Evolutionary conservation across 2,113 vertebrate genomes (phyloP).

Genomic region (Panthera uncia): DNA sequence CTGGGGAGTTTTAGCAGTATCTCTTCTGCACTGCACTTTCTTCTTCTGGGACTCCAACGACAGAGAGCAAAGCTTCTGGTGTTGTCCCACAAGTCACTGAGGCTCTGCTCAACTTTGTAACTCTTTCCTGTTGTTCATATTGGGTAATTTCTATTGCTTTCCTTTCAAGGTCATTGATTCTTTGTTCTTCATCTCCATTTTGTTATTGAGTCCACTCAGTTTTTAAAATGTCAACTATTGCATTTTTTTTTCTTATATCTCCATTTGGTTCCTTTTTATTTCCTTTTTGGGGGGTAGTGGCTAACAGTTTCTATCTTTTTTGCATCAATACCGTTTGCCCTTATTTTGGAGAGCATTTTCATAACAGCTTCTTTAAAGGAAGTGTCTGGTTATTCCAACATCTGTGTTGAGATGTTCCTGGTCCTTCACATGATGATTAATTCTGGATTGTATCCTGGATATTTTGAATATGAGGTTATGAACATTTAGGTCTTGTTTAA

Average conservation of each 20-base stretch:
- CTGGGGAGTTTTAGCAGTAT: neutral
- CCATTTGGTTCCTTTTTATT: neutral
- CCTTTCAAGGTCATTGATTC: neutral
- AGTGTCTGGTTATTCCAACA: neutral
- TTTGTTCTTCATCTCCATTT: neutral
- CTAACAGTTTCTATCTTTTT: neutral
- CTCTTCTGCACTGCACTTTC: neutral
- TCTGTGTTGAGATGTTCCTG: constrained; percentile 18
- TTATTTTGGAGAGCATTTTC: neutral
- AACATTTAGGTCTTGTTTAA: constrained; percentile 35
- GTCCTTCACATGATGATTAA: constrained; percentile 46
- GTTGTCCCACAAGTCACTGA: neutral
- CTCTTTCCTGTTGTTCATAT: neutral
- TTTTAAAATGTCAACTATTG: neutral
- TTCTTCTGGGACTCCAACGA: neutral
- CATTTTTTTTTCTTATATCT: neutral
- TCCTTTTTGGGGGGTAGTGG: neutral
- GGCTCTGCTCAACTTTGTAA: neutral
- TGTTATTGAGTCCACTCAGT: neutral
- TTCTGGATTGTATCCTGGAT: constrained; percentile 27
- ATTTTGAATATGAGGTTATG: constrained; percentile 41
- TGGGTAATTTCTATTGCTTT: neutral
- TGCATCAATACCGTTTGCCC: neutral
- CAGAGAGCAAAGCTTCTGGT: neutral
- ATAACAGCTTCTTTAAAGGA: neutral